Evolutionary conservation across 2,113 vertebrate genomes (phyloP).

Genomic region (Dascyllus trimaculatus): DNA sequence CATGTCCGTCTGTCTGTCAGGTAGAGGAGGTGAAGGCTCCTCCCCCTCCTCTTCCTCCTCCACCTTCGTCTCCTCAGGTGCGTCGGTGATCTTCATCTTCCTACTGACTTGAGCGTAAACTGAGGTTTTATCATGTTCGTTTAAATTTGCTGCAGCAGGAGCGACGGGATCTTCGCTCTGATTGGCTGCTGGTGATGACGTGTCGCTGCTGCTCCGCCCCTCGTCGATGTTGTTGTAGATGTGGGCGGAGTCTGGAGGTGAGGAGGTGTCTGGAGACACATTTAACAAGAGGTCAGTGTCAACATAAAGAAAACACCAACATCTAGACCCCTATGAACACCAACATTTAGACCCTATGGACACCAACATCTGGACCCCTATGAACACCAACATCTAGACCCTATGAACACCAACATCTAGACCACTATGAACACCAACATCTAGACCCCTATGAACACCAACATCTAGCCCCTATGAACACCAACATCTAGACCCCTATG

Average conservation of each 20-base stretch:
- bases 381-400: no score
- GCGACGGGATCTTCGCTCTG: neutral
- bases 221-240: conserved; percentile 9
- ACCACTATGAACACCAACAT: no score
- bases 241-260: neutral
- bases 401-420: no score
- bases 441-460: no score
- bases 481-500: no score
- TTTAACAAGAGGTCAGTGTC: no score
- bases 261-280: no score
- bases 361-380: no score
- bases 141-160: neutral
- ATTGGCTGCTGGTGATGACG: neutral
- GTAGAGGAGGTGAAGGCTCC: conserved; percentile 46
- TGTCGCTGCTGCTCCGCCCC: neutral
- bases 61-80: conserved; percentile 5
- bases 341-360: no score
- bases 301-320: no score
- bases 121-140: neutral
- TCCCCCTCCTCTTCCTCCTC: conserved; percentile 45
- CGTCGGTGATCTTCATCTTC: conserved; percentile 1
- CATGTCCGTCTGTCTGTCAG: conserved; percentile 23
- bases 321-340: no score
- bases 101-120: conserved; percentile 59
- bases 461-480: no score